A percentile compares a stretch with the other conserved stretches of the same genome.
phyloP scores from a whole-genome alignment of 2,888 invertebrate species.

The Augiades crinisus region DNA sequence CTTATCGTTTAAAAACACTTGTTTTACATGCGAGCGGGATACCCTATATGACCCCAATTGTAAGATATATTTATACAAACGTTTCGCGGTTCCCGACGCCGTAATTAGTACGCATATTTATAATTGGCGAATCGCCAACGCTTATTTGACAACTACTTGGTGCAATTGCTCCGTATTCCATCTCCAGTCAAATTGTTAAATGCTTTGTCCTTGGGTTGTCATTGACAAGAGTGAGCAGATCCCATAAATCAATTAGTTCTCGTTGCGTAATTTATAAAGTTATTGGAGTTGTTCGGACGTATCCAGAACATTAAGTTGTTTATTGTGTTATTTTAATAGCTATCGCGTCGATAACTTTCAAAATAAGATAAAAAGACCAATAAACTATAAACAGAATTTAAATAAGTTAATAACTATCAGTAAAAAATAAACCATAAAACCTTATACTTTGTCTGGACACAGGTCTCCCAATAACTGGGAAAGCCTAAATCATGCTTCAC shows the following conservation, averaged over 20 bases:
- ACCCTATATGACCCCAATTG: neutral
- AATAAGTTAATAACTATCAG: too few species aligned
- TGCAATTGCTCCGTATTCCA: slow-evolving; percentile 42
- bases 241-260: neutral
- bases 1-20: neutral
- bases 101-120: slow-evolving; percentile 44
- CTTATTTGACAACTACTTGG: slow-evolving; percentile 43
- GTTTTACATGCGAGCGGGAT: neutral
- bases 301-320: too few species aligned
- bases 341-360: too few species aligned
- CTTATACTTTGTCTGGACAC: too few species aligned
- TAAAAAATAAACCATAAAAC: too few species aligned
- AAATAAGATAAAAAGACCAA: too few species aligned
- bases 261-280: neutral
- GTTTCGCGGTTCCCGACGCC: slow-evolving; percentile 24
- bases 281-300: too few species aligned
- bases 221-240: neutral
- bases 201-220: slow-evolving; percentile 9
- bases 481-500: too few species aligned
- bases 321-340: too few species aligned
- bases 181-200: neutral
- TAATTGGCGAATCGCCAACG: slow-evolving; percentile 59
- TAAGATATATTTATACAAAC: slow-evolving; percentile 25
- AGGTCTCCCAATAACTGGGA: too few species aligned
- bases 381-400: too few species aligned